Evolutionary conservation across 1,140 invertebrate species (phyloP).

Genomic region (Ostrea denselamellosa): DNA sequence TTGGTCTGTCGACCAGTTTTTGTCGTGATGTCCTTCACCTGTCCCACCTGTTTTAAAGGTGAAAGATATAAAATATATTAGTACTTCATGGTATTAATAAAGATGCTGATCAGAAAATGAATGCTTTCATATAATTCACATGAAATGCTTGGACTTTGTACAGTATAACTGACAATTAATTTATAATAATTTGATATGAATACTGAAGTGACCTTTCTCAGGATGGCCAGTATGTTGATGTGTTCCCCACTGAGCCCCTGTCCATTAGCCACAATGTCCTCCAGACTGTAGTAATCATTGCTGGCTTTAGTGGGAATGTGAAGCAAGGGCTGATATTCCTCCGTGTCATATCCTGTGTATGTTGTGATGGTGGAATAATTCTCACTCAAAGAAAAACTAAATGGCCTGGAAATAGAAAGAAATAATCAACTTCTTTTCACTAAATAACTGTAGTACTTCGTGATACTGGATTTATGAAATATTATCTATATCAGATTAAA

Average conservation of each 20-base stretch:
- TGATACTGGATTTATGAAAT: too few relatives aligned
- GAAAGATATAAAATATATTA: neutral
- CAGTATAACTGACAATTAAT: too few relatives aligned
- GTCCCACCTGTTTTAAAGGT: conserved; percentile 61
- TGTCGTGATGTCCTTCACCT: conserved; percentile 68
- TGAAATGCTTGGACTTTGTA: neutral
- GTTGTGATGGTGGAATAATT: conserved; percentile 66
- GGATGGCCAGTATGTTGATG: conserved; percentile 71
- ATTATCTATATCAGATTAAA: too few relatives aligned
- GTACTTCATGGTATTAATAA: neutral
- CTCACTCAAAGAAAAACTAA: conserved; percentile 72
- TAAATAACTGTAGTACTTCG: too few relatives aligned
- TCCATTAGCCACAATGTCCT: conserved; percentile 74
- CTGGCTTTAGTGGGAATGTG: conserved; percentile 69
- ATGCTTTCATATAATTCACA: neutral
- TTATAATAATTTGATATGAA: neutral
- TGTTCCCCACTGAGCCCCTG: conserved; percentile 70
- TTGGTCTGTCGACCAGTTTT: conserved; percentile 70
- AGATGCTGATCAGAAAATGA: neutral
- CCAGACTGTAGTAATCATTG: conserved; percentile 76
- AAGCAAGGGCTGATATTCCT: conserved; percentile 51
- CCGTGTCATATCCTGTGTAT: conserved; percentile 65
- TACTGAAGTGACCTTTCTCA: conserved; percentile 66
- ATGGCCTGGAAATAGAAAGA: conserved; percentile 64
- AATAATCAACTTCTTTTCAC: neutral